Evolutionary conservation across 2,797 vertebrate genomes (phyloP), one percentile per base, ranked within the genome.

Genomic region (Fringilla coelebs): DNA sequence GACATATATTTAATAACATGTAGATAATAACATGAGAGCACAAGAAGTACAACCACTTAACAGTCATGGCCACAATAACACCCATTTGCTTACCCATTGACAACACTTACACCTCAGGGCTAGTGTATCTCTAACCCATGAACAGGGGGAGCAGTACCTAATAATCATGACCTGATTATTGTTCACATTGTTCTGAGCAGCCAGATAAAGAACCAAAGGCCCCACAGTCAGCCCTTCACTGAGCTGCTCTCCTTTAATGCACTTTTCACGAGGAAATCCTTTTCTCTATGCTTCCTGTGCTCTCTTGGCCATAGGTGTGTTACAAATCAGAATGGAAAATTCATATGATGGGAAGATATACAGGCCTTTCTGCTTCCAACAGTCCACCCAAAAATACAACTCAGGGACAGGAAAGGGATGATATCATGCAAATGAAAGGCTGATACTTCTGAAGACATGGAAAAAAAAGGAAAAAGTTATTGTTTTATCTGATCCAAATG

Each of bases 341-440:
- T 60, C 67, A 43, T 76, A 58, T 78, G 51, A 92, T 71, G 82
- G 90, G 70, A 90, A 94, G 84, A 85, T 65, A 89, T 54, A 90
- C 55, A 89, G 52, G 40, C 63, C 88, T 96, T 92, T 88, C 82
- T 85, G 57, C 84, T 92, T 96, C 88, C 92, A 95, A n/a, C 45
- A 70, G 73, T 95, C 96, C 95, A 93, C 92, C 93, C 95, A 95
- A 96, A 96, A 95, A 93, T 88, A 75, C 76, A 89, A 89, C 70
- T 80, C 68, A 65, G 94, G 90, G 94, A 91, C 87, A 90, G 89
- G 75, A 91, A 88, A 61, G 20, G 36, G 62, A 81, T 93, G 79
- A 92, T 60, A 91, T 91, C 4, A 92, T 52, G 24, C 82, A 93
- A 85, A 60, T 54, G 40, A 94, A 91, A 84, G 79, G 31, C 48